Base-by-base conservation (phyloP, 2,888 invertebrate species). In the Hypsopygia costalis region DNA sequence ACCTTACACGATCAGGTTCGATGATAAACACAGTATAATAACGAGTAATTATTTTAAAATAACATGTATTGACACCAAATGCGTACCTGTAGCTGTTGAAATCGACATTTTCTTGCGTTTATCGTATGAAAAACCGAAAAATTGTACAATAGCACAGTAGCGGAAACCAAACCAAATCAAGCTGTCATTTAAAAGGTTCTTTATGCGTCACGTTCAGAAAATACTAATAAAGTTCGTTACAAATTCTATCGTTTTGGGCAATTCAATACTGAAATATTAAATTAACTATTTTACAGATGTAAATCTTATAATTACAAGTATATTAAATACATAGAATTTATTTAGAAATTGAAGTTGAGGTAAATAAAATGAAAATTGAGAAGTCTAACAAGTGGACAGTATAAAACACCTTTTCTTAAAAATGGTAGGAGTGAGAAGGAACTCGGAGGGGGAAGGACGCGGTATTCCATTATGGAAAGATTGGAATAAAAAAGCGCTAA, bases 81-180 rank as follows among this genome's bases (percentile, higher is more conserved):
- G 69, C 58, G 67, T 82, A 87, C 87, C 87, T 83, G 86, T 86
- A 69, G 87, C 87, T 52, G 87, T 82, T 58, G 87, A 87, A 75
- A 87, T 87, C 52, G 87, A 87, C 87, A 87, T 87, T 78, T 74
- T 85, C 67, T 66, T 52, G 48, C 53, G 72, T 71, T 78, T 79
- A 75, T 74, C 63, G 70, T 68, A 76, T 61, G 66, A 69, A 82
- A 86, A 86, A 76, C 75, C 72, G 74, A 81, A 83, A 86, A 86
- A 83, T 86, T 85, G 82, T 81, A 83, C 86, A 85, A 83, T 74
- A 86, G 86, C 80, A 87, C 87, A 87, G 86, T 82, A 82, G 87
- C 86, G 86, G 87, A 87, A 86, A 87, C 87, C 86, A 87, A 87
- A 87, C 87, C 85, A 85, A 87, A 83, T 87, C 87, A 87, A 87